Percentiles rank a stretch among this genome's conserved stretches.
Evolutionary conservation across 2,888 invertebrate genomes (phyloP).

Genomic region (Biston betularia): DNA sequence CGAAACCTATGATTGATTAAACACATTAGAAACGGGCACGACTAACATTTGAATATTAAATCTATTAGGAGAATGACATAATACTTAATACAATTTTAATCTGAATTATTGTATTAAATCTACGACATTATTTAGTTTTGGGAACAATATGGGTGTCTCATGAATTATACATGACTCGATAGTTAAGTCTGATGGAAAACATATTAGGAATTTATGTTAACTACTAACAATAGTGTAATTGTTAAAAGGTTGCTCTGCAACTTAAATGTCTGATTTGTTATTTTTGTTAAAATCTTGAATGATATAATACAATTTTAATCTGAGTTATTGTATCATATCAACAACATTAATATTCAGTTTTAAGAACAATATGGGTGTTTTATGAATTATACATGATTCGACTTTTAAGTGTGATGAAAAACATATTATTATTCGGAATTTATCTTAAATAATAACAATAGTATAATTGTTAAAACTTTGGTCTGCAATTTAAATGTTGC

Average conservation of each 20-base stretch:
- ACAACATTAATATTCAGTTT: constrained; percentile 72
- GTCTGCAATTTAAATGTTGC: constrained; percentile 49
- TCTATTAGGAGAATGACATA: constrained; percentile 82
- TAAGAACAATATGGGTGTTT: constrained; percentile 78
- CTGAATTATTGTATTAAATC: constrained; percentile 79
- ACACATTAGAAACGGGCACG: constrained; percentile 82
- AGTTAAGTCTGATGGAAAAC: constrained; percentile 68
- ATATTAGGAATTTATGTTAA: constrained; percentile 74
- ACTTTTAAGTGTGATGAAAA: constrained; percentile 67
- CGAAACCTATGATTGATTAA: constrained; percentile 85
- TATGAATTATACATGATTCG: constrained; percentile 73
- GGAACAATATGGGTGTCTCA: constrained; percentile 79
- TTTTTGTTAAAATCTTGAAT: constrained; percentile 51
- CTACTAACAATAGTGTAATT: constrained; percentile 75
- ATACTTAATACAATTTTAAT: constrained; percentile 82
- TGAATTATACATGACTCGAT: constrained; percentile 72
- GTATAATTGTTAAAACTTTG: constrained; percentile 69
- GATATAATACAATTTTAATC: constrained; percentile 84
- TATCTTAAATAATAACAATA: constrained; percentile 73
- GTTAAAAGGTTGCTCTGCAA: constrained; percentile 56
- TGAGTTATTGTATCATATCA: constrained; percentile 78
- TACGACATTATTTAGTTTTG: constrained; percentile 73
- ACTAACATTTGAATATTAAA: constrained; percentile 83
- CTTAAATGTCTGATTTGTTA: constrained; percentile 43
- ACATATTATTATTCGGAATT: constrained; percentile 65